A percentile compares a stretch with the other conserved stretches of the same genome.
Conservation (phyloP, 1,140 invertebrate genomes). For the Pantala flavescens region DNA sequence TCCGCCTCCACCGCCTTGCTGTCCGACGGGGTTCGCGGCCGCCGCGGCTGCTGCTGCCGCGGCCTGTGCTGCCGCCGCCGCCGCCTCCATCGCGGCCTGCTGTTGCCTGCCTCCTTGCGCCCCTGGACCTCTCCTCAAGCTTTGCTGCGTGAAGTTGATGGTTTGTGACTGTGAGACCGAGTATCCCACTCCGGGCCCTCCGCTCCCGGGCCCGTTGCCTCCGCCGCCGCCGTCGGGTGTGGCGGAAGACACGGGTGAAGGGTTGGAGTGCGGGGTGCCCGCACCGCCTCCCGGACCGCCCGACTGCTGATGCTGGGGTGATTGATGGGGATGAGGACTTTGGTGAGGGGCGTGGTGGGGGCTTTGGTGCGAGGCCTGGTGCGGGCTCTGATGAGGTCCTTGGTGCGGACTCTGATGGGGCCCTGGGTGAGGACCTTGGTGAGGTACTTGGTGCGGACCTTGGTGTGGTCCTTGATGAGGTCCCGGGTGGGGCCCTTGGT, state of each 20-base stretch:
- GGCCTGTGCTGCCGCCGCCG: slow-evolving; percentile 13
- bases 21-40: slow-evolving; percentile 30
- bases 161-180: slow-evolving; percentile 67
- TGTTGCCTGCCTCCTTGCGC: slow-evolving; percentile 27
- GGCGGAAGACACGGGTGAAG: slow-evolving; percentile 32
- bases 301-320: slow-evolving; percentile 28
- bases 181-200: slow-evolving; percentile 46
- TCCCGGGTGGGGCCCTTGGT: slow-evolving; percentile 30
- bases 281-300: slow-evolving; percentile 18
- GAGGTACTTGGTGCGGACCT: background rate
- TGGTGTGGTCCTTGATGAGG: slow-evolving; percentile 31
- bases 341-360: slow-evolving; percentile 33
- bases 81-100: slow-evolving; percentile 16
- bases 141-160: slow-evolving; percentile 72
- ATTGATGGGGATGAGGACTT: slow-evolving; percentile 26
- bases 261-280: slow-evolving; percentile 29
- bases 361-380: slow-evolving; percentile 24
- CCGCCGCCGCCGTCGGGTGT: slow-evolving; percentile 21
- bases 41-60: background rate
- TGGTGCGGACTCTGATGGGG: background rate
- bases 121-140: slow-evolving; percentile 39
- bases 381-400: slow-evolving; percentile 25
- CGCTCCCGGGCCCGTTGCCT: slow-evolving; percentile 11
- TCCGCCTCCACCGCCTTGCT: slow-evolving; percentile 28
- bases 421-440: background rate